Conservation (phyloP, 2,113 vertebrate genomes). For the Tor tambroides region DNA sequence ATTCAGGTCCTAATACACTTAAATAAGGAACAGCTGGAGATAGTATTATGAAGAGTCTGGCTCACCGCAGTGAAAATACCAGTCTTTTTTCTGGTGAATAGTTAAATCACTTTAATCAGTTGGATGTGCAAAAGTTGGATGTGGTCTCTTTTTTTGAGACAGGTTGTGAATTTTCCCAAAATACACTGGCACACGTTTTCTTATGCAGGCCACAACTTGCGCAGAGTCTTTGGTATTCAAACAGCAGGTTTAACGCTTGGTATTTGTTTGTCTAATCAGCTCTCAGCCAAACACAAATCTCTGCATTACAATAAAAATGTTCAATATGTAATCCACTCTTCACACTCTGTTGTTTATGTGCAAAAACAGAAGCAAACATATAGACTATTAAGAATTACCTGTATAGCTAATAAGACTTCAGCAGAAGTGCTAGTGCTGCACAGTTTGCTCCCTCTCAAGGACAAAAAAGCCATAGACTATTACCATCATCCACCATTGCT, state of each 20-base stretch:
- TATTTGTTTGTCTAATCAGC: neutral
- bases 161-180: neutral
- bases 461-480: neutral
- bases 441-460: neutral
- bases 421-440: neutral
- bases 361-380: neutral
- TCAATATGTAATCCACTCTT: neutral
- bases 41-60: neutral
- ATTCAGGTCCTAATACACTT: neutral
- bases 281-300: neutral
- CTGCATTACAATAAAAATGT: constrained; percentile 1
- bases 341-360: neutral
- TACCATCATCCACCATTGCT: neutral
- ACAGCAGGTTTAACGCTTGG: constrained; percentile 9
- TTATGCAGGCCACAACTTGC: neutral
- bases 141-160: neutral
- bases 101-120: constrained; percentile 4
- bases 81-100: neutral
- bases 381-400: neutral
- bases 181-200: neutral
- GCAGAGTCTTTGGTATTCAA: neutral
- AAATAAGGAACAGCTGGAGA: neutral
- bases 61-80: neutral
- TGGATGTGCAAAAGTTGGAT: neutral
- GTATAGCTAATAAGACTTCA: neutral